Conservation (phyloP, 2,888 invertebrate species). For the Cheilosia soror region DNA sequence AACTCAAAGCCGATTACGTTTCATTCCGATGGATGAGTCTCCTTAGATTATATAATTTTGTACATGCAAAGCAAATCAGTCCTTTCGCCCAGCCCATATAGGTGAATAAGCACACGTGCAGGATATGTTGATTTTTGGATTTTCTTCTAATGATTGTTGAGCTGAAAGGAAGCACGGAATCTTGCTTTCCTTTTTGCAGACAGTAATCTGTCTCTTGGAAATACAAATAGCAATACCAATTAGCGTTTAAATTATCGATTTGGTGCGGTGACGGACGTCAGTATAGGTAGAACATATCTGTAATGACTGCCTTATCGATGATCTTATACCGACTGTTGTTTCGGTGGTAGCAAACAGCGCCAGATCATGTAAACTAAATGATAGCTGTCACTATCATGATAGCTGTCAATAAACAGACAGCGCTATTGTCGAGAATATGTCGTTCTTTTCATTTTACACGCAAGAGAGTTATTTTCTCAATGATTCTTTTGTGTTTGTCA, state of each 20-base stretch:
- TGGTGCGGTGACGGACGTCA: neutral
- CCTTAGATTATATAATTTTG: conserved; percentile 33
- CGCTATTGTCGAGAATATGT: too few relatives aligned
- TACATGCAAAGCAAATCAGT: neutral
- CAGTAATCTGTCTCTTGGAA: neutral
- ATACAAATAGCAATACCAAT: neutral
- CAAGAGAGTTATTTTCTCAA: too few relatives aligned
- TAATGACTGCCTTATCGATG: too few relatives aligned
- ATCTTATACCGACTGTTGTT: too few relatives aligned
- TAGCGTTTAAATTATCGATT: neutral
- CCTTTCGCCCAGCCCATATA: neutral
- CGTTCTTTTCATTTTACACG: too few relatives aligned
- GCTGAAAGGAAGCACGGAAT: conserved; percentile 10
- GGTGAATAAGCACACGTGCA: conserved; percentile 14
- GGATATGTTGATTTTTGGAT: conserved; percentile 31
- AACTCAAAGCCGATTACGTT: conserved; percentile 66
- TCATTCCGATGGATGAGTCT: conserved; percentile 34
- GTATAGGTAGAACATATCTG: neutral
- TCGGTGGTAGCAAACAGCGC: too few relatives aligned
- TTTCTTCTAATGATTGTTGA: conserved; percentile 10
- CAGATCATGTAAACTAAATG: too few relatives aligned
- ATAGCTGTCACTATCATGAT: too few relatives aligned
- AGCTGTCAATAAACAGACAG: too few relatives aligned
- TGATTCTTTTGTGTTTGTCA: too few relatives aligned
- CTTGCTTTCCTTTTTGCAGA: neutral